phyloP scores from a whole-genome alignment of 1,140 invertebrate species.

The Ridgeia piscesae region DNA sequence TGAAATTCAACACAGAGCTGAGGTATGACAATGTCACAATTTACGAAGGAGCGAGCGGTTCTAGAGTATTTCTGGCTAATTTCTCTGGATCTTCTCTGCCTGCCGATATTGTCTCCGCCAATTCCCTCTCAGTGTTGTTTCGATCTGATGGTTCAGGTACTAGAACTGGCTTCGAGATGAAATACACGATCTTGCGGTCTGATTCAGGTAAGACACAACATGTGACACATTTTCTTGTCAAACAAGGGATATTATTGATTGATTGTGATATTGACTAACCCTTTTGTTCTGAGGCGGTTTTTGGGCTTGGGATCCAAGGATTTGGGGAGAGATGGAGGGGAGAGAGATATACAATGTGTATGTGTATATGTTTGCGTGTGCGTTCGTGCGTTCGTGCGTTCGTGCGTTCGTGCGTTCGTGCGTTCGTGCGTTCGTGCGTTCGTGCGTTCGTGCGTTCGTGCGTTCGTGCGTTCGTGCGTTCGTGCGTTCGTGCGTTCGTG shows the following conservation, averaged over 20 bases:
- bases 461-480: too few relatives aligned
- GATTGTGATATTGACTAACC: background rate
- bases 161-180: background rate
- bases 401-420: too few relatives aligned
- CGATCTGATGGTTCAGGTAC: background rate
- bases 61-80: background rate
- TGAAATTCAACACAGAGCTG: background rate
- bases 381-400: too few relatives aligned
- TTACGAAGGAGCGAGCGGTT: background rate
- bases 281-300: too few relatives aligned
- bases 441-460: too few relatives aligned
- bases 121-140: background rate
- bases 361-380: too few relatives aligned
- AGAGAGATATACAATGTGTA: too few relatives aligned
- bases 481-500: too few relatives aligned
- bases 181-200: background rate
- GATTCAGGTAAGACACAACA: background rate
- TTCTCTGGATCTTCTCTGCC: background rate
- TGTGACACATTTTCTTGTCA: background rate
- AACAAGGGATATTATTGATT: background rate
- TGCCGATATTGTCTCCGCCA: background rate
- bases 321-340: too few relatives aligned
- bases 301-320: too few relatives aligned
- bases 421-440: too few relatives aligned
- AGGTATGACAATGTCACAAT: background rate